Conservation (phyloP, 1,140 invertebrate species). For the Drosophila guanche region DNA sequence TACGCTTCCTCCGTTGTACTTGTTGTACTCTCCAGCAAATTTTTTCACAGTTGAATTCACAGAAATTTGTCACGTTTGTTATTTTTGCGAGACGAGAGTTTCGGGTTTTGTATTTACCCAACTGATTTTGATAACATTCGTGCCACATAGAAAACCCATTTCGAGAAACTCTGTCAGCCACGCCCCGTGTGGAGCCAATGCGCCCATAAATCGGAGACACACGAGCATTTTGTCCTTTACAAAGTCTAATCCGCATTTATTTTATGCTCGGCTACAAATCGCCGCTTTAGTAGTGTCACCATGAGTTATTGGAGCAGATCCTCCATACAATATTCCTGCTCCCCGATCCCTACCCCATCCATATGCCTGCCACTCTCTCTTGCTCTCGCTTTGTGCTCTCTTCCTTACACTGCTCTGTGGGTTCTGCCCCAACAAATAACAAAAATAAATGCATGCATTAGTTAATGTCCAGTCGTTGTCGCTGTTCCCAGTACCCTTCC, state of each 20-base stretch:
- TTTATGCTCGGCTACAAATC: constrained; percentile 83
- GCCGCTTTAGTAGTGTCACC: constrained; percentile 83
- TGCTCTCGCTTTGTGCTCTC: background rate
- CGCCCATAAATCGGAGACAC: constrained; percentile 76
- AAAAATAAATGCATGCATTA: constrained; percentile 81
- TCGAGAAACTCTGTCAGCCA: constrained; percentile 23
- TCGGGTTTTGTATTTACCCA: constrained; percentile 78
- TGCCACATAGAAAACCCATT: constrained; percentile 61
- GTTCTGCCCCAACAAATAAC: constrained; percentile 45
- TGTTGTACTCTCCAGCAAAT: constrained; percentile 37
- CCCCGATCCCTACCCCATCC: constrained; percentile 3
- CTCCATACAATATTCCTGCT: constrained; percentile 30
- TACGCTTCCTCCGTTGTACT: constrained; percentile 47
- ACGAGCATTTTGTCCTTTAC: constrained; percentile 83
- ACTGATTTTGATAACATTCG: constrained; percentile 84
- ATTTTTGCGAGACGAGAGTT: constrained; percentile 70
- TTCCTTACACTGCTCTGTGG: background rate
- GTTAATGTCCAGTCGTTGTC: constrained; percentile 77
- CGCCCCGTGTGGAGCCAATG: constrained; percentile 36
- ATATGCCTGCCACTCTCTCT: background rate
- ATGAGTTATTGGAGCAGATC: constrained; percentile 77
- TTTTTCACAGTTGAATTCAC: constrained; percentile 80
- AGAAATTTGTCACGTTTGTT: constrained; percentile 83
- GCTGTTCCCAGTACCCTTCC: background rate
- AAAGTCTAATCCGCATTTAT: constrained; percentile 84